Conservation (phyloP, 2,797 vertebrate species). For the Poeciliopsis gracilis region DNA sequence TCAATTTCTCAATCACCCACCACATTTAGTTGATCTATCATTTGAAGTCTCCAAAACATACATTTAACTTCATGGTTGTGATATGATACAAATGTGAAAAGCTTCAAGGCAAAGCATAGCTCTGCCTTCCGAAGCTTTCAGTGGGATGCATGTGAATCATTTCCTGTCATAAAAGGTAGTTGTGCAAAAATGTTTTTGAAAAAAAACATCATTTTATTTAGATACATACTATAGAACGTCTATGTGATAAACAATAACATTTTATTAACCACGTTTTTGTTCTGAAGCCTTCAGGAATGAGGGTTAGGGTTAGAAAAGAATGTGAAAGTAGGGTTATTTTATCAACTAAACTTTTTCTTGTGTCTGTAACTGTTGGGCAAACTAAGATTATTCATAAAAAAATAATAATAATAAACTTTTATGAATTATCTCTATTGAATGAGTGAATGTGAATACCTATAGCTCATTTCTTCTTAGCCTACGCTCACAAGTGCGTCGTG, state of each 20-base stretch:
- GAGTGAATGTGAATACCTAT: constrained; percentile 16
- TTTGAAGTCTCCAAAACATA: neutral
- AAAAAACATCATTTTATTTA: neutral
- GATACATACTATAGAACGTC: neutral
- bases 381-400: neutral
- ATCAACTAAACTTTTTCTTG: neutral
- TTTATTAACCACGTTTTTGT: neutral
- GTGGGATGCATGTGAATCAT: neutral
- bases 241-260: neutral
- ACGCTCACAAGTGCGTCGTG: constrained; percentile 21
- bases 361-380: constrained; percentile 4
- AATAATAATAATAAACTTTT: no score
- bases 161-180: neutral
- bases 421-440: neutral
- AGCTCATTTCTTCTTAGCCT: constrained; percentile 12
- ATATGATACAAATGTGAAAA: neutral
- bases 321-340: neutral
- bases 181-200: neutral
- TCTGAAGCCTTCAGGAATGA: neutral
- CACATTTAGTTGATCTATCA: neutral
- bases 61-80: neutral
- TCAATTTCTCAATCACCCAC: neutral
- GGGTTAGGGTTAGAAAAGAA: neutral
- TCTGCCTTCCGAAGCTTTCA: neutral
- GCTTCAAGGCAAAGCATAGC: neutral